Conservation (phyloP, 2,113 vertebrate species). For the Astur gentilis region DNA sequence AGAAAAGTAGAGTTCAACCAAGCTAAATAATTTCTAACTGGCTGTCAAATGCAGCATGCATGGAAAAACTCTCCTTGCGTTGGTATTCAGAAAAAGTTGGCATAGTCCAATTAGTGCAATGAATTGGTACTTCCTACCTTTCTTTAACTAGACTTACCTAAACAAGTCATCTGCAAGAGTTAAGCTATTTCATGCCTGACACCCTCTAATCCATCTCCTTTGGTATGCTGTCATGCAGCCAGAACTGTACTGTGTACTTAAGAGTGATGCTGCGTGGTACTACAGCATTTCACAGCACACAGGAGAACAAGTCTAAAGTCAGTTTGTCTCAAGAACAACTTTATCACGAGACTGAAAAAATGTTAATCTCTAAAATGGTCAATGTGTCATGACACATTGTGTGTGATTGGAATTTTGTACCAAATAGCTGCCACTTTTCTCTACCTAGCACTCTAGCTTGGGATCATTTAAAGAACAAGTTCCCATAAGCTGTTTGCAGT, state of each 20-base stretch:
- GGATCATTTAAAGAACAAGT: neutral
- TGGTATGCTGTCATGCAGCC: neutral
- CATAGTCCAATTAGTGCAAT: neutral
- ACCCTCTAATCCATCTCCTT: neutral
- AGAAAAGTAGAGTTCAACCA: neutral
- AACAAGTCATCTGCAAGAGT: neutral
- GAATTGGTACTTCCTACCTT: neutral
- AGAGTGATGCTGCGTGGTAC: neutral
- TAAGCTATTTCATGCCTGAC: neutral
- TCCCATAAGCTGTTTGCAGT: neutral
- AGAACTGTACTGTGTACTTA: neutral
- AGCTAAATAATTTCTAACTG: neutral
- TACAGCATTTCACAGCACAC: neutral
- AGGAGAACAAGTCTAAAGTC: neutral
- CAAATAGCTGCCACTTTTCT: neutral
- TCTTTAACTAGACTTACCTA: neutral
- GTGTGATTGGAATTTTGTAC: neutral
- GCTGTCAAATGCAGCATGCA: neutral
- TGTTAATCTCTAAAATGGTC: constrained; percentile 33
- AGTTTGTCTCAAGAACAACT: constrained; percentile 3
- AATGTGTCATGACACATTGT: neutral
- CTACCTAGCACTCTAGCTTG: neutral
- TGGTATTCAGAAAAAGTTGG: neutral
- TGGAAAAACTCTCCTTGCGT: neutral
- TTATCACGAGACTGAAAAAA: constrained; percentile 38